Base-by-base conservation (phyloP, 1,140 invertebrate genomes). In the Battus philenor region DNA sequence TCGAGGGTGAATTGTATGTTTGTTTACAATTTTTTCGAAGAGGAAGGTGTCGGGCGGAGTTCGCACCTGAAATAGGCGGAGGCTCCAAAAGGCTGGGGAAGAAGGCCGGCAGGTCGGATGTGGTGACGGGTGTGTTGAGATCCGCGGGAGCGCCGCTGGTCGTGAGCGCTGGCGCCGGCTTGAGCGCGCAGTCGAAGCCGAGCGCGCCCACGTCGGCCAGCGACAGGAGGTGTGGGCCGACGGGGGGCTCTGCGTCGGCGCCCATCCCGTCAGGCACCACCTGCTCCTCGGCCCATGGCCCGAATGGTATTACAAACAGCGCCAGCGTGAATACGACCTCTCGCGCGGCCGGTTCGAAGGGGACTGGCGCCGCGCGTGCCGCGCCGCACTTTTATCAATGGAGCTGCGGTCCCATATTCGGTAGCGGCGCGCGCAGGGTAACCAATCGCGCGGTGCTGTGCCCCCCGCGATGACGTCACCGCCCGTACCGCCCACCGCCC, bases 31-130 rank as follows among this genome's bases (percentile, higher is more conserved):
- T 60, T n/a, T n/a, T 71, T 73, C 18, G 18, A 20, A 20, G 18
- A 2, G 18, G 18, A 20, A 20, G 2, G 18, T 20, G 18, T 20
- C 2, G 18, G 27, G 30, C 39, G 44, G 46, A n/a, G 33, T 27
- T 56, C 89, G 87, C 85, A 95, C 94, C 94, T 91, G 93, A 93
- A 70, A 95, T 95, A 50, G 93, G 92, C 50, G 94, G 93, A 54
- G 94, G 94, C 81, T 95, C 93, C 47, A 95, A 91, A 58, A 94
- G 69, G 53, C 59, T 85, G 56, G 84, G 82, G 68, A 84, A 84
- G 74, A 84, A 84, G 50, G 80, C 80, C 16, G 80, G 80, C 55
- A 84, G 65, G 44, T 84, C 80, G 29, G 75, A 78, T 1, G 80
- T 84, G 58, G 74, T 62, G 41, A 84, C 77, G 31, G 80, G 80